Conservation (phyloP, 2,113 vertebrate species). For the Passer montanus region DNA sequence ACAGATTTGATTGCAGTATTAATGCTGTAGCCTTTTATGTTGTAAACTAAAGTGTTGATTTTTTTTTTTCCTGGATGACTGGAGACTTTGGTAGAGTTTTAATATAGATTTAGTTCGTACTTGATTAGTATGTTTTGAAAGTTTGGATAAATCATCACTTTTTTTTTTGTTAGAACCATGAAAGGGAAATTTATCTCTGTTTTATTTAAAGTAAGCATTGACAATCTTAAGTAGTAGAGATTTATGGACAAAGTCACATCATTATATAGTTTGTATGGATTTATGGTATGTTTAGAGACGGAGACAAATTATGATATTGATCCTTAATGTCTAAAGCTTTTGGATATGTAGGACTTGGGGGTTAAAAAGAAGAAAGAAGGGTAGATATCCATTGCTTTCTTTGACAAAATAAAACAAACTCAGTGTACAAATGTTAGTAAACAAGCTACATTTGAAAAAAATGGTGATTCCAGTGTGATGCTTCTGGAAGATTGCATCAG, state of each 20-base stretch:
- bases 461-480: background rate
- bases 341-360: background rate
- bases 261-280: background rate
- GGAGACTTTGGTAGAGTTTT: background rate
- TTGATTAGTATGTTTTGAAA: background rate
- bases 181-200: background rate
- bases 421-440: background rate
- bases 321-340: background rate
- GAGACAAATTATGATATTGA: background rate
- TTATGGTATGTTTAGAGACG: background rate
- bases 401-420: background rate
- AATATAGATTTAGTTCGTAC: background rate
- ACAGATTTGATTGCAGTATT: background rate
- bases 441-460: background rate
- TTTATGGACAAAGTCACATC: background rate
- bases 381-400: background rate
- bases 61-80: background rate
- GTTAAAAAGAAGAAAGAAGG: background rate
- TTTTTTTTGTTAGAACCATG: background rate
- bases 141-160: background rate
- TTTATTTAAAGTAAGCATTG: background rate
- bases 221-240: background rate
- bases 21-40: background rate
- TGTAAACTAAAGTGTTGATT: background rate
- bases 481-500: background rate